phyloP scores from a whole-genome alignment of 2,797 vertebrate species.

The Macropus fuliginosus region DNA sequence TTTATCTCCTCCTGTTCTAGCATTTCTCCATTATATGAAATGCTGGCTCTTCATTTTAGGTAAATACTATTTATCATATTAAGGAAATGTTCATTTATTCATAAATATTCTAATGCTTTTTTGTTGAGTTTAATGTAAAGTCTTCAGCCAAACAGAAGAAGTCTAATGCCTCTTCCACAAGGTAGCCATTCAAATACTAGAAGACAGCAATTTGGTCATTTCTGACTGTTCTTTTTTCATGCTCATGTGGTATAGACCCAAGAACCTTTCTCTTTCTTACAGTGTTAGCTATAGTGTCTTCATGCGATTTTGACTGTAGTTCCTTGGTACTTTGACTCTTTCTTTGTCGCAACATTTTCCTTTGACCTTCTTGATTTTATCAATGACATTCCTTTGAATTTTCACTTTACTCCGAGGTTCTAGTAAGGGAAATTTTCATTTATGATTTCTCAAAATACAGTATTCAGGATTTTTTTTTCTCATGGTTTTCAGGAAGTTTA shows the following conservation, averaged over 20 bases:
- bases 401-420: neutral
- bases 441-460: neutral
- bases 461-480: neutral
- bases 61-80: neutral
- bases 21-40: neutral
- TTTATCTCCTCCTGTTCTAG: neutral
- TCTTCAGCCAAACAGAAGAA: neutral
- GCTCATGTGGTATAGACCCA: neutral
- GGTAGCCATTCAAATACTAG: neutral
- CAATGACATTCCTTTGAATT: neutral
- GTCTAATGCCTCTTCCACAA: neutral
- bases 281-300: neutral
- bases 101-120: neutral
- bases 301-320: neutral
- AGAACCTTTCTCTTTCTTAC: neutral
- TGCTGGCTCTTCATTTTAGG: neutral
- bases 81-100: neutral
- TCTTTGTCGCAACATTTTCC: neutral
- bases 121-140: neutral
- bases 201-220: neutral
- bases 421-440: neutral
- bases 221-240: neutral
- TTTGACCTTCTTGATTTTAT: neutral
- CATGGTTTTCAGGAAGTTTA: neutral
- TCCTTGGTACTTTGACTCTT: neutral